Evolutionary conservation across 1,140 invertebrate species (phyloP), one percentile per base, ranked within the genome.

Genomic region (Anadara kagoshimensis): DNA sequence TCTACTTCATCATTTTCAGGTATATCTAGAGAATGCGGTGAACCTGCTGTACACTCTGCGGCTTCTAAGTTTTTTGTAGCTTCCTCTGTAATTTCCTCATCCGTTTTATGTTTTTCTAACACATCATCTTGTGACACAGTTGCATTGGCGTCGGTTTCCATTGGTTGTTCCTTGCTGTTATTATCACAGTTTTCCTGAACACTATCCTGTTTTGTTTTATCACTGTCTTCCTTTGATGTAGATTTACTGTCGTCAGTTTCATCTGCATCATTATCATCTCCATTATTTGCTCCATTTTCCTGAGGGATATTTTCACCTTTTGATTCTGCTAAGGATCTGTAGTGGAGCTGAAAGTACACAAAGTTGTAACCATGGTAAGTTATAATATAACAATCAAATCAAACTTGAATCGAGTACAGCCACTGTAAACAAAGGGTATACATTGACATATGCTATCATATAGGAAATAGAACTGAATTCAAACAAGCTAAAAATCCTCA

Each of bases 241-340:
- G 29, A 36, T 36, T 36, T 36, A 36, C 29, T 36, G 29, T 36
- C 29, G 7, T 36, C 29, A 36, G 29, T 36, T 36, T 36, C 29
- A 20, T 59, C 67, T 16, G 44, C 67, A 57, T 69, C 57, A 58
- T 69, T 54, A 44, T 47, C 57, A 18, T 43, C 41, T 43, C 47
- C 53, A 72, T 43, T 41, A 16, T 16, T 44, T 45, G 59, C 58
- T 14, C 59, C 51, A n/a, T 44, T 36, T 58, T 20, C 53, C 29
- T 36, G 29, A 36, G 29, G 2, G 7, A 36, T 36, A 36, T 36
- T 36, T 5, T 57, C 59, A 22, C 57, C 36, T 22, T 68, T 69
- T 12, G 76, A 61, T 41, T 78, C 76, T 4, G 57, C 71, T 26
- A 78, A 54, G 16, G 66, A 66, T 20, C 59, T 44, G 58, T 68